phyloP scores from a whole-genome alignment of 2,113 vertebrate species.

The Paratilapia polleni region DNA sequence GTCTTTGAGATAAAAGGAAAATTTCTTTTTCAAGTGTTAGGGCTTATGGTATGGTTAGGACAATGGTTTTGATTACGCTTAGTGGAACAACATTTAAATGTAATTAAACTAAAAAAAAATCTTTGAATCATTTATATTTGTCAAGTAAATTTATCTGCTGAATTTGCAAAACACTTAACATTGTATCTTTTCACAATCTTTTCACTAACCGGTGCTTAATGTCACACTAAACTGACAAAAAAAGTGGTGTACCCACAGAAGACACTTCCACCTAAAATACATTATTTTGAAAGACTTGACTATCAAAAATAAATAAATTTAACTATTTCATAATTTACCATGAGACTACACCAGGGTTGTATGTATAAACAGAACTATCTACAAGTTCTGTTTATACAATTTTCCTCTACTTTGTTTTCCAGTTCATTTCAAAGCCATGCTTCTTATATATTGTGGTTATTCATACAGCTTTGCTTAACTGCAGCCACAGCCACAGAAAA shows the following conservation, averaged over 20 bases:
- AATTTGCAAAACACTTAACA: not conserved
- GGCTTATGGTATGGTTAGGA: too few species aligned
- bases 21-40: too few species aligned
- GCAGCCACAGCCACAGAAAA: not conserved
- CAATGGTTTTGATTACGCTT: too few species aligned
- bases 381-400: not conserved
- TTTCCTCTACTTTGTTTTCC: not conserved
- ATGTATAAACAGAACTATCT: not conserved
- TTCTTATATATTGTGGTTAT: not conserved
- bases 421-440: not conserved
- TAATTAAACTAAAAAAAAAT: too few species aligned
- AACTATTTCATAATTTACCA: not conserved
- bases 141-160: not conserved
- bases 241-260: not conserved
- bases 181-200: not conserved
- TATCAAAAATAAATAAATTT: not conserved
- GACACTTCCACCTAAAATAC: not conserved
- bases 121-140: not conserved
- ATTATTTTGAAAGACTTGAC: accelerated
- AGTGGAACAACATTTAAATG: too few species aligned
- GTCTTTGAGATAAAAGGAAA: too few species aligned
- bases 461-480: slow-evolving; percentile 2
- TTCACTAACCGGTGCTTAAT: too few species aligned
- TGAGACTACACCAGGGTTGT: not conserved
- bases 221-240: not conserved